Base-by-base conservation (phyloP, 2,797 vertebrate genomes). In the Poeciliopsis gracilis region DNA sequence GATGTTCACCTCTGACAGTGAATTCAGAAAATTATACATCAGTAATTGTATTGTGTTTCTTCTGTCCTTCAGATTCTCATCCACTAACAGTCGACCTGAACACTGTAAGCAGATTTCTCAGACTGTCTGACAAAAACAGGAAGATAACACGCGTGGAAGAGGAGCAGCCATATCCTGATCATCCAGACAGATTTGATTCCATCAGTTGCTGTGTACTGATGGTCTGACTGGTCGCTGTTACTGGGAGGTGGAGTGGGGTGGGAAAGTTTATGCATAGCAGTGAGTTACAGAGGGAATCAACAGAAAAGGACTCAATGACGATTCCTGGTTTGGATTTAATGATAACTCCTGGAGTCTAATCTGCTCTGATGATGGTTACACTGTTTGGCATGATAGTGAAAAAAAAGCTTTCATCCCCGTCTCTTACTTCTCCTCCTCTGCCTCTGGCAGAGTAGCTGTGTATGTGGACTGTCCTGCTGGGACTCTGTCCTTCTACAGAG, bases 281-380 rank as follows among this genome's bases (percentile, higher is more conserved):
- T 57, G 53, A 28, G 11, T 57, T 28, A 57, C 25, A 28, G 0
- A n/a, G 1, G 25, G 25, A 28, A 57, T 57, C 53, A 12, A n/a
- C 1, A 57, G 53, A 57, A 57, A 57, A 12, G 25, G 53, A 28
- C 0, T 12, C 0, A 57, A 12, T 57, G 4, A 57, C 4, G 9
- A 57, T n/a, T n/a, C 53, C 11, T 57, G 53, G 25, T 57, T 57
- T 28, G 53, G 53, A 57, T 28, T 57, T 1, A 57, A 57, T 28
- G 53, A n/a, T 12, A 0, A n/a, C 0, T 57, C 53, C 25, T 57
- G 53, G 53, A 0, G 1, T 28, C 1, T 57, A 4, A 0, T 57
- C 11, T 57, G 53, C 11, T 57, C 53, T 12, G 11, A 57, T 5
- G 10, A 57, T 11, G 53, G 53, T 12, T 57, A 57, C 25, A 3